Conservation (phyloP, 2,888 invertebrate genomes). For the Podabrus alpinus region DNA sequence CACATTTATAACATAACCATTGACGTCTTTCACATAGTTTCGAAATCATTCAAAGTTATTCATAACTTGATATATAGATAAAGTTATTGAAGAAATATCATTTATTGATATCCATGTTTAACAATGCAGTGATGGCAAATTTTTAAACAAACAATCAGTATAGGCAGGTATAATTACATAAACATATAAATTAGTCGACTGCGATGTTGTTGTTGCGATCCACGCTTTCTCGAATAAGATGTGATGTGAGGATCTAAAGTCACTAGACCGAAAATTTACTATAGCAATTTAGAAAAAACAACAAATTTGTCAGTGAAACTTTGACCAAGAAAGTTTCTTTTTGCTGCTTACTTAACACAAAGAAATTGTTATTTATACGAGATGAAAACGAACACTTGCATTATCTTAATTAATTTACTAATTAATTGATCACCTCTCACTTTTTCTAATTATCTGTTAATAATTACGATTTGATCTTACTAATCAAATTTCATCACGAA, state of each 20-base stretch:
- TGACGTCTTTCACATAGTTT: slow-evolving; percentile 24
- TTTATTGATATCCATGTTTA: slow-evolving; percentile 20
- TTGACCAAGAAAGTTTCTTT: slow-evolving; percentile 14
- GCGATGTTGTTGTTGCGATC: slow-evolving; percentile 39
- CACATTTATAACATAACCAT: not conserved
- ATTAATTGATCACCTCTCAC: not conserved
- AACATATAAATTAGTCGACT: slow-evolving; percentile 42
- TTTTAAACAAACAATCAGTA: slow-evolving; percentile 34
- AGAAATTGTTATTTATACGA: not conserved
- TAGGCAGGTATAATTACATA: slow-evolving; percentile 47
- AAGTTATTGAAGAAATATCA: slow-evolving; percentile 6
- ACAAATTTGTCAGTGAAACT: slow-evolving; percentile 29
- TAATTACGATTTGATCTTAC: not conserved
- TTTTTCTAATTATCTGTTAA: not conserved
- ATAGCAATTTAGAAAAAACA: slow-evolving; percentile 28
- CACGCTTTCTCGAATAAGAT: slow-evolving; percentile 37
- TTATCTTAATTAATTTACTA: not conserved
- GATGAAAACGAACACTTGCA: not conserved
- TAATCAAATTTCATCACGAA: not conserved
- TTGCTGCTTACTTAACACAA: not conserved
- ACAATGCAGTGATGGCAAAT: slow-evolving; percentile 21
- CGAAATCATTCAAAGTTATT: slow-evolving; percentile 18
- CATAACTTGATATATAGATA: slow-evolving; percentile 16
- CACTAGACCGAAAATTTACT: slow-evolving; percentile 28
- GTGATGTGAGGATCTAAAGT: slow-evolving; percentile 33